phyloP scores from a whole-genome alignment of 2,888 invertebrate genomes.

The Thera obeliscata region DNA sequence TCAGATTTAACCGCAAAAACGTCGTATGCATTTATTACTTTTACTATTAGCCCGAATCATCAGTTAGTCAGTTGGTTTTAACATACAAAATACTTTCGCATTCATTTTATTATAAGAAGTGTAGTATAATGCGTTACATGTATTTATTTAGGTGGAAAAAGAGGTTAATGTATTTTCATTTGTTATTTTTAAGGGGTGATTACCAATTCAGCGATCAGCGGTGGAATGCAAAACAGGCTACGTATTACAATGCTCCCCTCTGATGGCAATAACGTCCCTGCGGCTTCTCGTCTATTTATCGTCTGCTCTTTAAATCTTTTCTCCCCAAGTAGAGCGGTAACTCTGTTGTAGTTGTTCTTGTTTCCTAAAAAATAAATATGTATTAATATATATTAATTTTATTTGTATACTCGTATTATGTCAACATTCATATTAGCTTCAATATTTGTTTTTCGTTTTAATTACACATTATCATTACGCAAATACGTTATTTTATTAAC shows the following conservation, averaged over 20 bases:
- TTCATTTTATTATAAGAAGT: no score
- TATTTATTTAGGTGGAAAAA: constrained; percentile 2
- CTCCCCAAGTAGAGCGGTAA: constrained; percentile 41
- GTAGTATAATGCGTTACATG: no score
- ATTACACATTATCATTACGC: no score
- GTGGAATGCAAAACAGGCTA: constrained; percentile 46
- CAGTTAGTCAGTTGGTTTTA: no score
- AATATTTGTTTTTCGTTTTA: no score
- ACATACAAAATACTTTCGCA: no score
- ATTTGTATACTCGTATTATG: no score
- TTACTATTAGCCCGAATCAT: no score
- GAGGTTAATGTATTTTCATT: constrained; percentile 2
- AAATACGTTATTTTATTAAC: no score
- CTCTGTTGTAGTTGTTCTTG: constrained; percentile 45
- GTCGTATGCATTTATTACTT: no score
- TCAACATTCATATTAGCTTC: no score
- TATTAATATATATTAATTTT: neutral
- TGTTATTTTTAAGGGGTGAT: constrained; percentile 12
- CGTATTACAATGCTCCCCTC: constrained; percentile 49
- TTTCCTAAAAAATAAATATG: constrained; percentile 38
- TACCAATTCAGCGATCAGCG: constrained; percentile 41
- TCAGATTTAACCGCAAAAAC: no score
- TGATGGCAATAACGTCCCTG: constrained; percentile 55
- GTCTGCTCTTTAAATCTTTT: constrained; percentile 50
- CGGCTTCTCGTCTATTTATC: constrained; percentile 59